phyloP scores from a whole-genome alignment of 2,113 vertebrate genomes.

The Zosterops hypoxanthus region DNA sequence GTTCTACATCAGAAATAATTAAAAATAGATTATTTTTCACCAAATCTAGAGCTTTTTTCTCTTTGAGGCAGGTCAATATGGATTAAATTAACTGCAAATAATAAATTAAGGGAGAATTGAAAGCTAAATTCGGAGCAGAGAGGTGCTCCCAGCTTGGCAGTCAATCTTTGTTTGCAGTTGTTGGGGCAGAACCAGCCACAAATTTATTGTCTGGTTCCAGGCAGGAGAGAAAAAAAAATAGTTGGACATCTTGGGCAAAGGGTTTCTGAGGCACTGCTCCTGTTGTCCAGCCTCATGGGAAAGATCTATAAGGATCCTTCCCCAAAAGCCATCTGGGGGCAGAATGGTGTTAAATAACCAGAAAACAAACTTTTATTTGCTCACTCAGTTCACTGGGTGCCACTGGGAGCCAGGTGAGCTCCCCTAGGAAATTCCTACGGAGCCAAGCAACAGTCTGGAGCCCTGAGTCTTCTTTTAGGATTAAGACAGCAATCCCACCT shows the following conservation, averaged over 20 bases:
- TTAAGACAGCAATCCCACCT: background rate
- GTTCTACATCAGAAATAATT: constrained; percentile 65
- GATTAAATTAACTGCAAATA: constrained; percentile 66
- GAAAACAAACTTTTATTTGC: background rate
- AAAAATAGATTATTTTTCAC: constrained; percentile 76
- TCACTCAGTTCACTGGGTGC: background rate
- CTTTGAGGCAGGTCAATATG: constrained; percentile 42
- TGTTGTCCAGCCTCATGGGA: background rate
- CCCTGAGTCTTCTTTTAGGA: background rate
- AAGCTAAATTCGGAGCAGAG: constrained; percentile 20
- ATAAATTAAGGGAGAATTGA: constrained; percentile 57
- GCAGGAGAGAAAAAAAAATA: background rate
- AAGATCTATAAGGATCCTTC: background rate
- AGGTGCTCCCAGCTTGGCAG: background rate
- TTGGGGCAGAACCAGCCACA: background rate
- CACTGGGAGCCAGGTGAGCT: background rate
- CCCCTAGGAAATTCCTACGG: accelerated
- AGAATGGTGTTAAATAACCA: background rate
- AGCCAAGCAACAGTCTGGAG: background rate
- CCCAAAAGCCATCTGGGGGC: background rate
- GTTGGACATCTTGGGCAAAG: background rate
- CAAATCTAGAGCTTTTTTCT: constrained; percentile 35
- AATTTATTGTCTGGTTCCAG: background rate
- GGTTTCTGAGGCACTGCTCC: background rate
- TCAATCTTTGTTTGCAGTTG: constrained; percentile 4